Evolutionary conservation across 2,888 invertebrate genomes (phyloP).

Genomic region (Lacanobia wlatinum): DNA sequence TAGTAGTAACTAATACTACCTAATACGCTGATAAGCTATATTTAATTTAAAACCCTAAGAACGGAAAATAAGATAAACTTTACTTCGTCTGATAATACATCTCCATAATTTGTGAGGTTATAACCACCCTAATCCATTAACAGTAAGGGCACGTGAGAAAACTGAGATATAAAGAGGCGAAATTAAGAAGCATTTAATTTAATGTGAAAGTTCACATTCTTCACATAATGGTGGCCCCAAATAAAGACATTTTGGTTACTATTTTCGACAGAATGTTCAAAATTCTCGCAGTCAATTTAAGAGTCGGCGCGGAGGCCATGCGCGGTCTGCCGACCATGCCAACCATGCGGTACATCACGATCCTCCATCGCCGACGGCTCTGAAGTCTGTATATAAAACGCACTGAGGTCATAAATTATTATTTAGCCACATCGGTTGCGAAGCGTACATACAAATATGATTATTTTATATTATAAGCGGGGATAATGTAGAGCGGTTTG

Average conservation of each 20-base stretch:
- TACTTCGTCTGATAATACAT: background rate
- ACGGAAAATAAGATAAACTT: conserved; percentile 8
- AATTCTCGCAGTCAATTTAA: conserved; percentile 54
- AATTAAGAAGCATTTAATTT: conserved; percentile 9
- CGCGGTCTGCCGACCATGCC: background rate
- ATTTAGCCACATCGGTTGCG: conserved; percentile 73
- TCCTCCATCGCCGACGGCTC: conserved; percentile 70
- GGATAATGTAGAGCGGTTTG: conserved; percentile 59
- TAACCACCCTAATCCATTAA: conserved; percentile 19
- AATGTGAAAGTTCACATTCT: conserved; percentile 19
- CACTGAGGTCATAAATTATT: conserved; percentile 77
- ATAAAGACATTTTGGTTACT: conserved; percentile 20
- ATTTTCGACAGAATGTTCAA: conserved; percentile 33
- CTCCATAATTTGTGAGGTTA: conserved; percentile 8
- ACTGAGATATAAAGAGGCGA: conserved; percentile 3
- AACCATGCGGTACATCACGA: conserved; percentile 70
- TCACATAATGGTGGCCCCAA: conserved; percentile 14
- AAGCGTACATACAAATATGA: conserved; percentile 72
- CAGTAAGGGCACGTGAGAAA: background rate
- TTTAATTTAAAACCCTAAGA: background rate
- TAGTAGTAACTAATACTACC: background rate
- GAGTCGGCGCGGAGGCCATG: conserved; percentile 38
- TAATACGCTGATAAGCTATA: background rate
- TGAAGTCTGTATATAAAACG: conserved; percentile 67
- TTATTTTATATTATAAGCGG: conserved; percentile 66